Evolutionary conservation across 2,797 vertebrate genomes (phyloP).

Genomic region (Crax fasciolata): DNA sequence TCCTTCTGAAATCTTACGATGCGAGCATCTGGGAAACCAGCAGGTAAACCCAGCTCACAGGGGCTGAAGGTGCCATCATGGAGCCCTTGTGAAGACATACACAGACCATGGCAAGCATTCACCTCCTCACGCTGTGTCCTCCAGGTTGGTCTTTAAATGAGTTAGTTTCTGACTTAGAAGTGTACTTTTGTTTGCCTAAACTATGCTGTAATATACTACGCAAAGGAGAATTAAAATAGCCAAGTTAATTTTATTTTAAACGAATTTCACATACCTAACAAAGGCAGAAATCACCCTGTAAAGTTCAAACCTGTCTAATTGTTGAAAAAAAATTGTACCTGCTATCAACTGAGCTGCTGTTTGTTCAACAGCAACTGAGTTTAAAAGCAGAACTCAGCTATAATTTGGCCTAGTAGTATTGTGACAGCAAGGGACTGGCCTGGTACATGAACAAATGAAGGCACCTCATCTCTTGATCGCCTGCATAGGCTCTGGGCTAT

Average conservation of each 20-base stretch:
- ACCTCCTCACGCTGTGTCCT: neutral
- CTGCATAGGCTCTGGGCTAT: neutral
- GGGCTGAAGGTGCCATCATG: neutral
- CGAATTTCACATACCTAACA: neutral
- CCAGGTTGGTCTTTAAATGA: neutral
- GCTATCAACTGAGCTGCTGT: neutral
- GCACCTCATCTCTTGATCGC: neutral
- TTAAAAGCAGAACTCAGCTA: neutral
- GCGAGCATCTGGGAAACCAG: neutral
- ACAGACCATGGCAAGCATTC: neutral
- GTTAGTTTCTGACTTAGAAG: neutral
- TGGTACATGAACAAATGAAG: neutral
- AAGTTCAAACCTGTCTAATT: neutral
- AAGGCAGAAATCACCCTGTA: neutral
- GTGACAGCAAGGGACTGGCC: neutral
- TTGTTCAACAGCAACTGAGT: neutral
- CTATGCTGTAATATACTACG: rapidly evolving
- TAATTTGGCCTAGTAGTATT: neutral
- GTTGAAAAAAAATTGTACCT: neutral
- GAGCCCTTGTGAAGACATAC: neutral
- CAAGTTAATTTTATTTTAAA: neutral
- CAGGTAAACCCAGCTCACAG: neutral
- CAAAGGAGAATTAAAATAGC: neutral
- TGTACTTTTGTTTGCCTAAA: neutral
- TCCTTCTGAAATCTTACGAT: neutral